Percentiles rank a stretch among this genome's conserved stretches.
Conservation (phyloP, 2,113 vertebrate species). For the Nipponia nippon region DNA sequence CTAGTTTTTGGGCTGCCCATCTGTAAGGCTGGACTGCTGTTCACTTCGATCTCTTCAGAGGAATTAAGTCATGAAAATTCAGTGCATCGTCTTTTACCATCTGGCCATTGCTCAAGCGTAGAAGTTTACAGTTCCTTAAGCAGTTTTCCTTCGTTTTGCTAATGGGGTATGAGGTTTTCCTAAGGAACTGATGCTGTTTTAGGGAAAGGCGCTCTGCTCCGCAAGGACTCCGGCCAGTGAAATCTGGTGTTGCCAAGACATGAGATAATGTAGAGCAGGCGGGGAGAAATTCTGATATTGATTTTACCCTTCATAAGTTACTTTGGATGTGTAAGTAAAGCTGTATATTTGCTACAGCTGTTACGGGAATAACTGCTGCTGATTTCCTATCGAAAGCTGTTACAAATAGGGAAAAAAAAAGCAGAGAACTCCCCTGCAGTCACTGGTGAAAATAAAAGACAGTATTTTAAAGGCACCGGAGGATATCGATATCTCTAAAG, state of each 20-base stretch:
- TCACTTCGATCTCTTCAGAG: background rate
- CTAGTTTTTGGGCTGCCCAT: background rate
- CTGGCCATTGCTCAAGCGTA: background rate
- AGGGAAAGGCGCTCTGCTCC: background rate
- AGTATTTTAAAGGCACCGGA: background rate
- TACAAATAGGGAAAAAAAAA: background rate
- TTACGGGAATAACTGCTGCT: constrained; percentile 13
- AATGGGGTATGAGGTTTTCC: background rate
- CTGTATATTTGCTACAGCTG: background rate
- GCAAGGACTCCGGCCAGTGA: background rate
- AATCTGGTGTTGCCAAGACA: background rate
- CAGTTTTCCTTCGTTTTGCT: background rate
- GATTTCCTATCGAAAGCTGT: constrained; percentile 33
- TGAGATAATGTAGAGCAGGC: background rate
- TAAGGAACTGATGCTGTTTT: background rate
- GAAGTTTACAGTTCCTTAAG: background rate
- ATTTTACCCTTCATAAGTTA: background rate
- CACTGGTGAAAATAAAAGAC: background rate
- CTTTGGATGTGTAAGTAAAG: background rate
- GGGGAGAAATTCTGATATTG: background rate
- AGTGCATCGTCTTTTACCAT: background rate
- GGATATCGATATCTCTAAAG: background rate
- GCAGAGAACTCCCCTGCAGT: background rate
- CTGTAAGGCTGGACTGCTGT: background rate
- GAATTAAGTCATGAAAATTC: background rate